Conservation (phyloP, 2,113 vertebrate species). For the Gnathonemus echidnorhynchus region DNA sequence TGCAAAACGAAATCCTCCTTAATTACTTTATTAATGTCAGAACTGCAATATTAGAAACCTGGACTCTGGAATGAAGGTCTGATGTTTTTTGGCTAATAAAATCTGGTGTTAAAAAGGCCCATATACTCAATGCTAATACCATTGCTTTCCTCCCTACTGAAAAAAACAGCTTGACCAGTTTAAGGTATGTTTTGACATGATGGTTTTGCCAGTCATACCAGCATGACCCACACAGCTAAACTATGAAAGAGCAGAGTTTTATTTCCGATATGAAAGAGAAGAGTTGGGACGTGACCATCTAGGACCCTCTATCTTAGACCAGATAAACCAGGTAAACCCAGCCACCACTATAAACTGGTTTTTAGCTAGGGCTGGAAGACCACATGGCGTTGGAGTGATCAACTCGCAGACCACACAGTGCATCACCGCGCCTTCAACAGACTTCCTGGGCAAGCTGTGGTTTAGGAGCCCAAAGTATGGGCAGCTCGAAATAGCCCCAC, state of each 20-base stretch:
- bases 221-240: background rate
- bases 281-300: background rate
- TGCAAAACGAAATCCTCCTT: background rate
- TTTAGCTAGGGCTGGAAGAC: background rate
- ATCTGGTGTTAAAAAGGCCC: background rate
- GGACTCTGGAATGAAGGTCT: background rate
- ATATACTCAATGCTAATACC: background rate
- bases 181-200: background rate
- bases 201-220: background rate
- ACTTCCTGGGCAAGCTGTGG: background rate
- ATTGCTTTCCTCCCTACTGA: background rate
- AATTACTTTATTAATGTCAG: background rate
- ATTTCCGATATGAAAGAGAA: background rate
- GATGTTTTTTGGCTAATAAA: background rate
- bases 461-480: background rate
- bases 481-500: background rate
- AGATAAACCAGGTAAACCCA: background rate
- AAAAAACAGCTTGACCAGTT: background rate
- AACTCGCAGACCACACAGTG: background rate
- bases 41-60: background rate
- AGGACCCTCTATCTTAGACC: background rate
- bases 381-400: background rate
- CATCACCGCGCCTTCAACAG: background rate
- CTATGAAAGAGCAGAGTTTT: background rate
- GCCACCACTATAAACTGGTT: background rate